phyloP scores from a whole-genome alignment of 2,113 vertebrate genomes.

The Chiloscyllium plagiosum region DNA sequence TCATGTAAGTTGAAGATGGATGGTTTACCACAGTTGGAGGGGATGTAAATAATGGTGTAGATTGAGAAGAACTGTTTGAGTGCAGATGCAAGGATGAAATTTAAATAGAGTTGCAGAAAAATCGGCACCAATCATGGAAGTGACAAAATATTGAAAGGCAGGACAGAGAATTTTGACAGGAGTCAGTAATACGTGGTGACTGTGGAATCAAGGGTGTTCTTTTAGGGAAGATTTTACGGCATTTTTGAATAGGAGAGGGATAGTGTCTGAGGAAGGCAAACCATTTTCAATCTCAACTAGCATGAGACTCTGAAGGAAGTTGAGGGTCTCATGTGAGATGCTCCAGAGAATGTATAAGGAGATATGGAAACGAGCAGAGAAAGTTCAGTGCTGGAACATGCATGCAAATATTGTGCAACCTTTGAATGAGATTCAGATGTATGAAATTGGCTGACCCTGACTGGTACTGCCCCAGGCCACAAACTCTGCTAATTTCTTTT shows the following conservation, averaged over 20 bases:
- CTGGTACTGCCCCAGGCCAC: background rate
- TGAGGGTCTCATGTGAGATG: background rate
- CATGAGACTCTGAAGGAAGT: background rate
- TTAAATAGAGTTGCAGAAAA: background rate
- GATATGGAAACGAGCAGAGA: background rate
- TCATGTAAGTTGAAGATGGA: background rate
- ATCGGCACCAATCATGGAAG: background rate
- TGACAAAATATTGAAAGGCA: background rate
- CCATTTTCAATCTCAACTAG: background rate
- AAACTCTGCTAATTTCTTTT: background rate
- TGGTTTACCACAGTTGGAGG: background rate
- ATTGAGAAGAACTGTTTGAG: background rate
- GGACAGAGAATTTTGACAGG: background rate
- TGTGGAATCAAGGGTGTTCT: background rate
- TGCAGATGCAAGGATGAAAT: background rate
- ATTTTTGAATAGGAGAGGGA: background rate
- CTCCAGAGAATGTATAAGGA: background rate
- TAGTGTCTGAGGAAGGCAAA: background rate
- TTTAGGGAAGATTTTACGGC: background rate
- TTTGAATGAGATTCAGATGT: background rate
- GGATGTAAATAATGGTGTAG: background rate
- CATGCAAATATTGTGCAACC: too few relatives aligned
- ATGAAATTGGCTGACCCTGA: background rate
- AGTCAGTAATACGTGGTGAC: background rate
- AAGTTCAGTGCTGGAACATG: background rate